Evolutionary conservation across 2,113 vertebrate species (phyloP), one percentile per base, ranked within the genome.

Genomic region (Oryzias curvinotus): DNA sequence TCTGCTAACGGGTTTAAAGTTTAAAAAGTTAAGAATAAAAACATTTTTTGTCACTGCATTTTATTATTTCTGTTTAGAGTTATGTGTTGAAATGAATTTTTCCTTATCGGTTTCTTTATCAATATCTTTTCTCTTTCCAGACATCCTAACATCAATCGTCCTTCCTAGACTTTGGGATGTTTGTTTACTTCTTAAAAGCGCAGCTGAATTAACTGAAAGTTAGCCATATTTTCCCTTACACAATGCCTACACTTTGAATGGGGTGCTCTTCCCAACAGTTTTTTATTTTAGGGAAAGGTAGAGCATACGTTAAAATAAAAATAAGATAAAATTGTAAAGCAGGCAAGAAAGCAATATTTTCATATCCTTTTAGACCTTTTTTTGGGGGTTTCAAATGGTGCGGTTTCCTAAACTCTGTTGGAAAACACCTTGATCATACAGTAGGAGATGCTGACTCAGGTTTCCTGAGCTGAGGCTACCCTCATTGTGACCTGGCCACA

Each of bases 371-470:
- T 19, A 44, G 14, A 6, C n/a, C 2, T 13, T 17, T 46, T 17
- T 19, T 49, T 48, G 41, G 25, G 36, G n/a, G 55, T 54, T 47
- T 65, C 30, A 47, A 36, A 57, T 54, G 56, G 55, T 4, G 15
- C 41, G 25, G 68, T 77, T 82, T 73, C 63, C 53, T 72, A 17
- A 71, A 28, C 62, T 45, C n/a, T 15, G 55, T 73, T 82, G 78
- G 81, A 87, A 82, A 84, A 80, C 78, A 62, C 65, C 67, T 75
- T 80, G 60, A 56, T 28, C 50, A 36, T 3, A 1, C 8, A 3
- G 36, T 12, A 63, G 51, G 57, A 83, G 72, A 26, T 88, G 88
- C 87, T 89, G 90, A 91, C 84, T 89, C 88, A 90, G 84, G 30
- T 19, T 71, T 68, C 68, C 55, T 82, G 44, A 72, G 53, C 46